phyloP scores from a whole-genome alignment of 2,888 invertebrate genomes.

The Pocota personata region DNA sequence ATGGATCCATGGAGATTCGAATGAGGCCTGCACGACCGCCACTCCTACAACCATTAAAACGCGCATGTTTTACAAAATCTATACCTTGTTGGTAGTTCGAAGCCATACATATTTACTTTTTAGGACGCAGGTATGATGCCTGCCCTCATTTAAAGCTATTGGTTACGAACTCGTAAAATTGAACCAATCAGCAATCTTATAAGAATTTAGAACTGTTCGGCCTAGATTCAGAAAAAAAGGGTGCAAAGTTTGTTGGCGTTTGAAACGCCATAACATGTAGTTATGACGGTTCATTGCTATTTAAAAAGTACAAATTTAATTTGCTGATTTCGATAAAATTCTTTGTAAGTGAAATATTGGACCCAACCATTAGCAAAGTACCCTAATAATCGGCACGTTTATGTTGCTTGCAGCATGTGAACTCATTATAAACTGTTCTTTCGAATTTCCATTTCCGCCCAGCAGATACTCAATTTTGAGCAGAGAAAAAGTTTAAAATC shows the following conservation, averaged over 20 bases:
- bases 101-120: too few species aligned
- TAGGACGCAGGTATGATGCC: too few species aligned
- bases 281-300: not conserved
- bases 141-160: too few species aligned
- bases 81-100: too few species aligned
- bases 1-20: too few species aligned
- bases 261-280: not conserved
- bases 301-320: not conserved
- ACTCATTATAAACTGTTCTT: not conserved
- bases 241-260: not conserved
- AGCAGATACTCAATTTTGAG: slow-evolving; percentile 12
- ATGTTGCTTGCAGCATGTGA: not conserved
- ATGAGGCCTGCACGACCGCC: too few species aligned
- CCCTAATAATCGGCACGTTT: not conserved
- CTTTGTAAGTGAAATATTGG: not conserved
- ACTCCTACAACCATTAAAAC: too few species aligned
- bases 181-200: too few species aligned
- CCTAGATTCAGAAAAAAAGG: too few species aligned
- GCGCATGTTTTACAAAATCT: too few species aligned
- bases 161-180: too few species aligned
- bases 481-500: slow-evolving; percentile 27
- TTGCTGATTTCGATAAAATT: not conserved
- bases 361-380: not conserved
- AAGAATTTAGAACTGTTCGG: too few species aligned
- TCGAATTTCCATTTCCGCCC: not conserved